Percentiles rank a stretch among this genome's conserved stretches.
Conservation (phyloP, 2,113 vertebrate species). For the Myrmophylax atrothorax region DNA sequence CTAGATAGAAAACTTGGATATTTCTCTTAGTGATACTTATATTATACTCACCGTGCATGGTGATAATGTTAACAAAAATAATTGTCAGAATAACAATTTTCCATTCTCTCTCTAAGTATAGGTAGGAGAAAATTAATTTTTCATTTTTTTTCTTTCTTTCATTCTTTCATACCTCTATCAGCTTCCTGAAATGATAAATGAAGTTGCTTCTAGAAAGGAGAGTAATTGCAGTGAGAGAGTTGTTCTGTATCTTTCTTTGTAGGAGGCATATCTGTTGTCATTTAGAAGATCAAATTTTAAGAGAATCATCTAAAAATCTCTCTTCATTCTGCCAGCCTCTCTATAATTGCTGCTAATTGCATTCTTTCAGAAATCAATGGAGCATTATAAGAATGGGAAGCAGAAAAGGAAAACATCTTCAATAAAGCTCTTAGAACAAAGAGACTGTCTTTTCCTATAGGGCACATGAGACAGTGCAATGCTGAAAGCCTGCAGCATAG, state of each 20-base stretch:
- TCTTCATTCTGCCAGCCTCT: neutral
- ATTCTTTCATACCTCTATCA: neutral
- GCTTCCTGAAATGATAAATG: neutral
- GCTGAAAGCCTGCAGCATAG: neutral
- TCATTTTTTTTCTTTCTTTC: neutral
- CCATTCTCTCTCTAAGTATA: neutral
- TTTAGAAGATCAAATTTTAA: constrained; percentile 13
- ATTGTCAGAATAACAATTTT: neutral
- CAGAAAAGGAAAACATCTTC: neutral
- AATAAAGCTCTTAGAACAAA: neutral
- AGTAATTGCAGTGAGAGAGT: neutral
- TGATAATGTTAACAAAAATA: neutral
- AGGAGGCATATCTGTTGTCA: neutral
- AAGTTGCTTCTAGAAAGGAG: neutral
- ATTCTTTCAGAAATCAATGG: constrained; percentile 6
- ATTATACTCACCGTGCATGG: neutral
- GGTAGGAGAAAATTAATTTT: neutral
- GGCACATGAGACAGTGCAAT: neutral
- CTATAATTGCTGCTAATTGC: constrained; percentile 41
- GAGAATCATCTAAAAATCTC: neutral
- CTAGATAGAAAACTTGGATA: neutral
- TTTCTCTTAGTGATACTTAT: neutral
- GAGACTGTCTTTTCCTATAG: neutral
- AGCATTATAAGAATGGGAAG: neutral
- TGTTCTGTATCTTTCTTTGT: neutral